phyloP scores from a whole-genome alignment of 1,140 invertebrate species.

The Paralvinella palmiformis region DNA sequence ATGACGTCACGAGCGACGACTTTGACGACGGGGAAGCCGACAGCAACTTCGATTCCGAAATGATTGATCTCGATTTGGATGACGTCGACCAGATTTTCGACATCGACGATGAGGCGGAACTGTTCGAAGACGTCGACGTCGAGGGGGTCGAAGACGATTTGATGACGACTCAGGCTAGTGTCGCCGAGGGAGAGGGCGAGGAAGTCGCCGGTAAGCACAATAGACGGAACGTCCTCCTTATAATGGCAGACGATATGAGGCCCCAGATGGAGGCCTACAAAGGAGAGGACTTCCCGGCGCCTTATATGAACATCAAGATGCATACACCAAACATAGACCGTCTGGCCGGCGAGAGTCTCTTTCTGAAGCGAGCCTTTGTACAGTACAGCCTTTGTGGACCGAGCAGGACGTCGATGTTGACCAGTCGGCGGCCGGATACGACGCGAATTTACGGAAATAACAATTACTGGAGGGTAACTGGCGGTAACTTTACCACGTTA shows the following conservation, averaged over 20 bases:
- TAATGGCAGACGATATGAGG: background rate
- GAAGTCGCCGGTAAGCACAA: too few relatives aligned
- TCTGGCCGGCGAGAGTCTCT: conserved; percentile 58
- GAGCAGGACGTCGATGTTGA: conserved; percentile 35
- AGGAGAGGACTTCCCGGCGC: background rate
- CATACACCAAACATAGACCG: conserved; percentile 71
- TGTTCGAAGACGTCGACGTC: too few relatives aligned
- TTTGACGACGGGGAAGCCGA: too few relatives aligned
- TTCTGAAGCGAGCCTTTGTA: conserved; percentile 63
- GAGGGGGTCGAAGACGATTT: too few relatives aligned
- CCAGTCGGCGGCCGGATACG: conserved; percentile 27
- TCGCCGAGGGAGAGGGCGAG: too few relatives aligned
- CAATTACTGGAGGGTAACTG: conserved; percentile 9
- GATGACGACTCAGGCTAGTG: too few relatives aligned
- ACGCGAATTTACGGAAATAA: conserved; percentile 6
- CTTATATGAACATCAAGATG: conserved; percentile 40
- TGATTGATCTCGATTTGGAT: too few relatives aligned
- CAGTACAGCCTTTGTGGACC: conserved; percentile 74
- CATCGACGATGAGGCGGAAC: too few relatives aligned
- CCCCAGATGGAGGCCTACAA: background rate
- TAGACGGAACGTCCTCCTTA: background rate
- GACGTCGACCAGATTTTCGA: too few relatives aligned
- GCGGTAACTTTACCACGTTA: conserved; percentile 5
- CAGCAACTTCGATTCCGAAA: too few relatives aligned
- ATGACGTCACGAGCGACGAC: too few relatives aligned